Conservation (phyloP, 2,888 invertebrate genomes). For the Lordiphosa fenestrarum region DNA sequence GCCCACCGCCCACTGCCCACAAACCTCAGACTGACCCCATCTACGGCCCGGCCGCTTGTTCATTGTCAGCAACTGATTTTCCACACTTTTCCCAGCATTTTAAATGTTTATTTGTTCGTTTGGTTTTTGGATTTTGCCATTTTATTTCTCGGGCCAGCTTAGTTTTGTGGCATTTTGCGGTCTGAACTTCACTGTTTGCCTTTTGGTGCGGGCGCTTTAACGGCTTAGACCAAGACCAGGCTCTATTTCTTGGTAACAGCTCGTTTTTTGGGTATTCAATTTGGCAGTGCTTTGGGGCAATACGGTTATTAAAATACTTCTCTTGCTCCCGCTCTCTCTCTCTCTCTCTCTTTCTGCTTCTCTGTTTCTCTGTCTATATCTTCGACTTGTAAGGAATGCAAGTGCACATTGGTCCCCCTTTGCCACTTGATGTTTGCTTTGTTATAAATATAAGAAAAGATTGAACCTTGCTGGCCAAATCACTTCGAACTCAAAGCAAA, state of each 20-base stretch:
- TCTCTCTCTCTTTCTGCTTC: not conserved
- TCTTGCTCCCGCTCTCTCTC: not conserved
- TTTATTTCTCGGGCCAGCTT: slow-evolving; percentile 54
- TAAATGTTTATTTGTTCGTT: slow-evolving; percentile 69
- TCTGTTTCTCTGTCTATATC: not conserved
- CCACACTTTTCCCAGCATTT: slow-evolving; percentile 49
- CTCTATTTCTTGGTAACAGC: not conserved
- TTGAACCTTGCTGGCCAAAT: no score
- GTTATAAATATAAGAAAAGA: no score
- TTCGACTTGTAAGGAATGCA: no score
- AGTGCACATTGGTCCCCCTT: not conserved
- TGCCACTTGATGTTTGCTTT: no score
- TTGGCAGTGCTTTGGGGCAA: not conserved
- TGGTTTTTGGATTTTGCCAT: slow-evolving; percentile 36
- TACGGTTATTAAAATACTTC: slow-evolving; percentile 34
- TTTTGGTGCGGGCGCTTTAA: slow-evolving; percentile 26
- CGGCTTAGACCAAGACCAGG: slow-evolving; percentile 2
- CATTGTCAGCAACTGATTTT: slow-evolving; percentile 74
- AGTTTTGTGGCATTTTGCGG: slow-evolving; percentile 58
- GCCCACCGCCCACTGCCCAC: slow-evolving; percentile 35
- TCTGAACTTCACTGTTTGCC: slow-evolving; percentile 21
- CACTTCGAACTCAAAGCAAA: no score
- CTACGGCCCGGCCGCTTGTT: slow-evolving; percentile 5
- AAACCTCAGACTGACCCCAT: slow-evolving; percentile 46
- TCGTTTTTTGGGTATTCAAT: no score